Evolutionary conservation across 2,113 vertebrate species (phyloP).

Genomic region (Aphelocoma coerulescens): DNA sequence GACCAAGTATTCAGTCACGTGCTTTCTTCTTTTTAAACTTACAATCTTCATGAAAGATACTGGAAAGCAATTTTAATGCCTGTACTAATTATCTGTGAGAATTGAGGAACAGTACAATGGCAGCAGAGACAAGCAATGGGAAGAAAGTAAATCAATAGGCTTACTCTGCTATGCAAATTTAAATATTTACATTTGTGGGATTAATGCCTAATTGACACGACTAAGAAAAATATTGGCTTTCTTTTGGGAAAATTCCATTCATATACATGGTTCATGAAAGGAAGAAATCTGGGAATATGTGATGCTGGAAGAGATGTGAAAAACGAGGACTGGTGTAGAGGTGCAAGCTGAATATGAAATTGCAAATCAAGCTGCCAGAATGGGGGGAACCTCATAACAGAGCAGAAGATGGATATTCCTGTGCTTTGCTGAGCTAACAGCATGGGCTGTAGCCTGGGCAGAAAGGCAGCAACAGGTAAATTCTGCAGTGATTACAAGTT

Average conservation of each 20-base stretch:
- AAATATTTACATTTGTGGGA: neutral
- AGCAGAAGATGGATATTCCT: neutral
- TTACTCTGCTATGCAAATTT: neutral
- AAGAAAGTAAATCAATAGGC: neutral
- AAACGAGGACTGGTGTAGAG: neutral
- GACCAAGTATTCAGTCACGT: neutral
- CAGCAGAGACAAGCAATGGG: neutral
- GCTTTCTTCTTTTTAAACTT: neutral
- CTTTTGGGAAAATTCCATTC: neutral
- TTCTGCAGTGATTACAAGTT: neutral
- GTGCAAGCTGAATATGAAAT: neutral
- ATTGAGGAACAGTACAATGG: neutral
- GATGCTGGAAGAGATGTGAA: neutral
- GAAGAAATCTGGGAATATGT: neutral
- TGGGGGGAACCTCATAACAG: neutral
- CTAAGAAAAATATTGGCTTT: neutral
- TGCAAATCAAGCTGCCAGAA: neutral
- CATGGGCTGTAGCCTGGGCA: neutral
- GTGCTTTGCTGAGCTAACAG: neutral
- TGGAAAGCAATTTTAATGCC: neutral
- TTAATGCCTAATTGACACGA: neutral
- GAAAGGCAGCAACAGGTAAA: neutral
- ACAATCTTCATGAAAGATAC: neutral
- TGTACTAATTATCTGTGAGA: neutral
- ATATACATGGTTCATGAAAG: neutral